Evolutionary conservation across 2,888 invertebrate species (phyloP).

Genomic region (Tanytarsus gracilentus): DNA sequence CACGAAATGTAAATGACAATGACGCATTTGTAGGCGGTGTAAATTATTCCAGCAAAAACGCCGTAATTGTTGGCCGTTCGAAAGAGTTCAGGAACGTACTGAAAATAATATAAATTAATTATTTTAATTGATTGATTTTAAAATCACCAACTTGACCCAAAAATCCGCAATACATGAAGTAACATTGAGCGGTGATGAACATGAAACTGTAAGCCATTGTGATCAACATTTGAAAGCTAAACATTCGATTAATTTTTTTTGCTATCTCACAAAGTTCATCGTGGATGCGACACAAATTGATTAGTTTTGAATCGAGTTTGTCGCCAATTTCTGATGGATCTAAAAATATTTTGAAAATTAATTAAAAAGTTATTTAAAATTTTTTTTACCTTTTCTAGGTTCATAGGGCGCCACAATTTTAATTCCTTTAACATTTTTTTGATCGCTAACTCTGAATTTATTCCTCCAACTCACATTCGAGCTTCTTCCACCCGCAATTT

Average conservation of each 20-base stretch:
- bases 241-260: constrained; percentile 40
- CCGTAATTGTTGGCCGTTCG: constrained; percentile 39
- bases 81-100: constrained; percentile 39
- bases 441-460: no score
- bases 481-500: no score
- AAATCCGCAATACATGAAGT: constrained; percentile 42
- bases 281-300: constrained; percentile 41
- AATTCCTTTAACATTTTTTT: no score
- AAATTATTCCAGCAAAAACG: constrained; percentile 36
- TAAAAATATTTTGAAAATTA: constrained; percentile 13
- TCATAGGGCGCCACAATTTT: no score
- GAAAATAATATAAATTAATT: not conserved
- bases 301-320: constrained; percentile 40
- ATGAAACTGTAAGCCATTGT: constrained; percentile 43
- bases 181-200: constrained; percentile 42
- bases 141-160: constrained; percentile 36
- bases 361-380: not conserved
- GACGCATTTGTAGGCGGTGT: constrained; percentile 41
- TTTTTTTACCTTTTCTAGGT: constrained; percentile 19
- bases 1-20: constrained; percentile 42
- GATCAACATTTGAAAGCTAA: constrained; percentile 41
- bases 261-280: constrained; percentile 44
- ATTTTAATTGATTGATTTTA: constrained; percentile 28
- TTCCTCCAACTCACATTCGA: no score
- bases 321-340: constrained; percentile 34